A percentile compares a stretch with the other conserved stretches of the same genome.
Conservation (phyloP, 2,113 vertebrate genomes). For the Chionis minor region DNA sequence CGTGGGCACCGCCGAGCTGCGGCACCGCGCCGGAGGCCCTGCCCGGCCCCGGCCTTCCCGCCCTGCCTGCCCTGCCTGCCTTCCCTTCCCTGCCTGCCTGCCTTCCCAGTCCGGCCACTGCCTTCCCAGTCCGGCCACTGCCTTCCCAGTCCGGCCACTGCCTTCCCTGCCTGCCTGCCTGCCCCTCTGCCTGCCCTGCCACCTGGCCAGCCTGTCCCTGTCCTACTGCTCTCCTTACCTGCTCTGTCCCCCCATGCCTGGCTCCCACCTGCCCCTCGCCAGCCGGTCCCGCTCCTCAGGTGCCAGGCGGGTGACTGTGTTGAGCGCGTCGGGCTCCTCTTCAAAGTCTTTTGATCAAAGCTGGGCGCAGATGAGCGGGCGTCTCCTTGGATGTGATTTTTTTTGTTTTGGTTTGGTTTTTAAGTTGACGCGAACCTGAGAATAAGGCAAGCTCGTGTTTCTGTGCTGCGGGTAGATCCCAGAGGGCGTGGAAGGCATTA, state of each 20-base stretch:
- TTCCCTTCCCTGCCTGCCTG: background rate
- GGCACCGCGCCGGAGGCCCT: background rate
- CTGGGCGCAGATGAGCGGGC: fast-evolving
- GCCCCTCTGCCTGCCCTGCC: background rate
- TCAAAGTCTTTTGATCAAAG: fast-evolving
- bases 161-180: background rate
- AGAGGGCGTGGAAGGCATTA: fast-evolving
- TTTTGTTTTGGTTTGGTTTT: background rate
- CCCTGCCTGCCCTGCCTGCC: no score
- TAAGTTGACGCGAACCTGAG: no score
- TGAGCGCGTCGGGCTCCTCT: background rate
- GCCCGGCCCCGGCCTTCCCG: background rate
- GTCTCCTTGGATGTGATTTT: background rate
- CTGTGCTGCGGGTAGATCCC: background rate
- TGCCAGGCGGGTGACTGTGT: fast-evolving
- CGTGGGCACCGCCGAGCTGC: background rate
- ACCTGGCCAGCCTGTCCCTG: background rate
- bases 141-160: no score
- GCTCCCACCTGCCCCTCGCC: background rate
- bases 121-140: no score
- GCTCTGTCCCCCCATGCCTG: background rate
- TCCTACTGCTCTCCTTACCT: no score
- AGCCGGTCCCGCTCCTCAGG: fast-evolving
- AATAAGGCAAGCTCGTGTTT: fast-evolving
- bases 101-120: background rate